Conservation (phyloP, 2,888 invertebrate genomes). For the Hylaea fasciaria region DNA sequence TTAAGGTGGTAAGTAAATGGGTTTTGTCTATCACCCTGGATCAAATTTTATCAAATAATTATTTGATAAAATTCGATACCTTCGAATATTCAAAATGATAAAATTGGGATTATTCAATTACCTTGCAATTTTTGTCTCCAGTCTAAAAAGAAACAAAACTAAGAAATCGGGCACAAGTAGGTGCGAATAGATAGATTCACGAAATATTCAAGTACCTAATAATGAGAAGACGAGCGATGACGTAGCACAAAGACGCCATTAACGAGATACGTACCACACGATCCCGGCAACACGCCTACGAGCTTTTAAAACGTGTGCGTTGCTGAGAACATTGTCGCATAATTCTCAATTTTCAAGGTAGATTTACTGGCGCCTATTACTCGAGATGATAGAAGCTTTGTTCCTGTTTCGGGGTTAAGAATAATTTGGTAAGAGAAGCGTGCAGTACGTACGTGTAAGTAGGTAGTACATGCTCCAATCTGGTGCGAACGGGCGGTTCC, state of each 20-base stretch:
- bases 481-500: conserved; percentile 57
- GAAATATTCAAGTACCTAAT: conserved; percentile 9
- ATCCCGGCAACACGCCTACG: background rate
- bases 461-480: conserved; percentile 51
- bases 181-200: background rate
- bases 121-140: too few species aligned
- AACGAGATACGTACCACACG: conserved; percentile 3
- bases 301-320: conserved; percentile 8
- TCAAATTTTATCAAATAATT: too few species aligned
- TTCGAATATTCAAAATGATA: too few species aligned
- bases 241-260: conserved; percentile 11
- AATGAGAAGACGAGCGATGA: conserved; percentile 3
- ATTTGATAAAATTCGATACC: too few species aligned
- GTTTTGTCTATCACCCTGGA: too few species aligned
- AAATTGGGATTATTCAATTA: too few species aligned
- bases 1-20: too few species aligned
- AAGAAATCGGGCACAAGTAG: too few species aligned
- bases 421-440: conserved; percentile 62
- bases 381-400: conserved; percentile 55
- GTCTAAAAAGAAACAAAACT: too few species aligned
- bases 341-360: conserved; percentile 59
- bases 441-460: conserved; percentile 37
- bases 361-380: conserved; percentile 57
- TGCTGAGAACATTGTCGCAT: conserved; percentile 36
- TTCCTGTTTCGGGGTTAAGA: conserved; percentile 57